Base-by-base conservation (phyloP, 2,888 invertebrate genomes). In the Eupithecia dodoneata region DNA sequence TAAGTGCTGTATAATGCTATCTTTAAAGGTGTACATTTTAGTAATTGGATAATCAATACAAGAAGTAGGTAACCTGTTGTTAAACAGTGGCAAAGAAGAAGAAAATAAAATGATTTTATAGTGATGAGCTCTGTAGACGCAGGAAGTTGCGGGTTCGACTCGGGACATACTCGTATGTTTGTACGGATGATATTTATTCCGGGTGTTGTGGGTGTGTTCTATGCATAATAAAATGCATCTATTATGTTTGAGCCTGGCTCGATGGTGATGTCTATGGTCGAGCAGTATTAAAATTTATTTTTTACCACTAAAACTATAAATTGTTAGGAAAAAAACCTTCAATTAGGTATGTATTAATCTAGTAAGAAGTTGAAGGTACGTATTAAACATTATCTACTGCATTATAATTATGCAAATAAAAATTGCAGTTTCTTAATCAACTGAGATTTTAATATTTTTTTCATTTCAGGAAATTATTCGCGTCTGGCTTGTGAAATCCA, bases 401-500 rank as follows among this genome's bases (percentile, higher is more conserved):
- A 52, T 30, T 30, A 30, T 30, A 30, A 30, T 30, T n/a, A 52
- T 13, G 52, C 0, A 52, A n/a, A 59, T 59, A 59, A n/a, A n/a
- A 55, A 6, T 42, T 1, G 15, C 3, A 66, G 0, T 42, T 69
- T 69, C 2, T 69, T 15, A 65, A 49, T 49, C 47, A 47, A 70
- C 47, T 3, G 67, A 45, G 18, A 77, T 30, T 63, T 18, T 10
- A 83, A 67, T 55, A 44, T 13, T 42, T 70, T 73, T 72, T 83
- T 82, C 72, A 74, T 88, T 88, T 72, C 96, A 98, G 99, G 99
- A 96, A 98, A 99, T 96, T 99, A 99, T 95, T 99, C 98, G 86
- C 97, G 99, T 87, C 96, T 99, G 96, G 98, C 98, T 87, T 99
- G 98, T 95, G 98, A 98, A 96, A 99, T 99, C 93, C 98, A 99